Evolutionary conservation across 2,113 vertebrate genomes (phyloP).

Genomic region (Candoia aspera): DNA sequence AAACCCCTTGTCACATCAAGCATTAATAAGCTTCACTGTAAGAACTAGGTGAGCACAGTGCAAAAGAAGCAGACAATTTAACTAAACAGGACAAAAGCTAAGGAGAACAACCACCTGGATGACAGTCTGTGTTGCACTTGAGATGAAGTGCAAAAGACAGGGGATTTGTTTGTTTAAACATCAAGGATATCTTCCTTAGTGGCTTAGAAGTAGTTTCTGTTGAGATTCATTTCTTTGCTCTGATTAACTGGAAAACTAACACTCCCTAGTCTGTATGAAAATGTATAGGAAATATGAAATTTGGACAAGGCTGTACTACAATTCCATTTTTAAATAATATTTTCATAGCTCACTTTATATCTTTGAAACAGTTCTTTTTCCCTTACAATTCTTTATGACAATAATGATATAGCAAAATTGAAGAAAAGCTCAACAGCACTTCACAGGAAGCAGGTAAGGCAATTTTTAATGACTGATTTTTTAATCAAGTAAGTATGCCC

Average conservation of each 20-base stretch:
- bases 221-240: background rate
- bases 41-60: background rate
- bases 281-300: background rate
- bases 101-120: background rate
- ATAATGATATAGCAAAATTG: background rate
- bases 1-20: background rate
- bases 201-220: background rate
- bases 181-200: background rate
- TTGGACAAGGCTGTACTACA: background rate
- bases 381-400: background rate
- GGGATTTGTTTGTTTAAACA: background rate
- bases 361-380: background rate
- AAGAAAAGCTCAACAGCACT: background rate
- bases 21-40: background rate
- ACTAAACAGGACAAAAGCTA: background rate
- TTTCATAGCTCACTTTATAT: background rate
- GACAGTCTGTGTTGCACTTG: background rate
- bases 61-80: background rate
- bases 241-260: background rate
- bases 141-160: background rate
- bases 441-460: background rate
- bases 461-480: background rate
- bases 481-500: background rate
- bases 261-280: background rate
- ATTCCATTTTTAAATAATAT: background rate